phyloP scores from a whole-genome alignment of 2,888 invertebrate genomes.

The Stomorhina lunata region DNA sequence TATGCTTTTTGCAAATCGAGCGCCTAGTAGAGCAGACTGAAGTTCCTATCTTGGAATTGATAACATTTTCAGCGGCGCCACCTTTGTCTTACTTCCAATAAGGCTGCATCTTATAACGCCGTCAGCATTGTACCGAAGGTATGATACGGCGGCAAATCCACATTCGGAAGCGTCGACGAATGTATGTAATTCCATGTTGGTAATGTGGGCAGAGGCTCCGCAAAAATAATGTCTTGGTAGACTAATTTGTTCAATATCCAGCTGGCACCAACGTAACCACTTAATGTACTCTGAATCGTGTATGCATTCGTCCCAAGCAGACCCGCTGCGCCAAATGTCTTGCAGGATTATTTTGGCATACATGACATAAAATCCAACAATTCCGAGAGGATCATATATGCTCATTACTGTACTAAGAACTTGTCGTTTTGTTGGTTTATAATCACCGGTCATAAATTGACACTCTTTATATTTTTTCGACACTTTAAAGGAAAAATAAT shows the following conservation, averaged over 20 bases:
- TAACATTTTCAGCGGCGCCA: not conserved
- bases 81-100: not conserved
- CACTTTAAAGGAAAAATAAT: constrained; percentile 11
- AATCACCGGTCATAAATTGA: not conserved
- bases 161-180: not conserved
- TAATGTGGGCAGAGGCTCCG: no score
- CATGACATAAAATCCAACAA: constrained; percentile 25
- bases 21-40: not conserved
- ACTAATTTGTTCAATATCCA: not conserved
- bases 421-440: constrained; percentile 51
- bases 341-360: constrained; percentile 54
- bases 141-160: not conserved
- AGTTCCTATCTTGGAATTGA: not conserved
- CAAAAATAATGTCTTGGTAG: not conserved
- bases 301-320: constrained; percentile 41
- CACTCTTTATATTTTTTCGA: not conserved
- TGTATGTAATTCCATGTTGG: not conserved
- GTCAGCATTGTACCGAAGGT: not conserved
- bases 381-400: constrained; percentile 8
- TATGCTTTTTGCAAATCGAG: no score
- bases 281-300: constrained; percentile 19
- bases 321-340: constrained; percentile 56
- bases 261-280: constrained; percentile 23
- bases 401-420: constrained; percentile 30
- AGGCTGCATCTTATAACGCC: not conserved